These are phyloP conservation scores for Eupithecia exiguata DNA, from an alignment of 2,888 invertebrate genomes.

Conservation along the genomic window DNA sequence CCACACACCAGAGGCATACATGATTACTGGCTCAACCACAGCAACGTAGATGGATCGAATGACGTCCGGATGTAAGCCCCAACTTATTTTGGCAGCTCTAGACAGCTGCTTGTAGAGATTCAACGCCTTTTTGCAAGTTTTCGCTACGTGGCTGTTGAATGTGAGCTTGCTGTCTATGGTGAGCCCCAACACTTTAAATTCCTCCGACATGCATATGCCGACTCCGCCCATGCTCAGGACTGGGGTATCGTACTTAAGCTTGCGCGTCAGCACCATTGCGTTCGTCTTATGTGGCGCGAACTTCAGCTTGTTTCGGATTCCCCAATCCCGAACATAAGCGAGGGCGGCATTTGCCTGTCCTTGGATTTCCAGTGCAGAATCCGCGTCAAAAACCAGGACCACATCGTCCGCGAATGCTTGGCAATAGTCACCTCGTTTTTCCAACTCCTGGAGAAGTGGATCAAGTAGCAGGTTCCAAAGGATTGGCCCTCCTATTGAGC, in stretches of 20 bases:
- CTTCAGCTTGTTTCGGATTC: conserved; percentile 19
- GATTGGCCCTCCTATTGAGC: conserved; percentile 15
- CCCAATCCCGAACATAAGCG: conserved; percentile 23
- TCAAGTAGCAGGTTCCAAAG: conserved; percentile 41
- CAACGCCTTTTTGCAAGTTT: conserved; percentile 17
- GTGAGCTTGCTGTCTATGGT: too few relatives aligned
- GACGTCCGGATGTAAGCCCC: conserved; percentile 14
- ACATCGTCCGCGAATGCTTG: conserved; percentile 38
- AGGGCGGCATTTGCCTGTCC: conserved; percentile 35
- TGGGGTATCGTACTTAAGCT: too few relatives aligned
- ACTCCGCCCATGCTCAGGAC: too few relatives aligned
- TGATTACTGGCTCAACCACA: conserved; percentile 6
- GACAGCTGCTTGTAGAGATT: conserved; percentile 9
- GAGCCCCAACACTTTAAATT: too few relatives aligned
- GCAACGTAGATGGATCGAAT: conserved; percentile 3
- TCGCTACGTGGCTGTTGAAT: neutral
- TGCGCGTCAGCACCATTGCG: too few relatives aligned
- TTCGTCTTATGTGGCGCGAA: too few relatives aligned
- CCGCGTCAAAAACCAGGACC: conserved; percentile 25
- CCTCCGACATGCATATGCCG: too few relatives aligned
- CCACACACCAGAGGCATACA: conserved; percentile 17
- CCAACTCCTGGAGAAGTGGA: conserved; percentile 19
- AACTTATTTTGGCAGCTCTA: neutral
- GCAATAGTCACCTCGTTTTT: conserved; percentile 7
- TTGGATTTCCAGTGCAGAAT: conserved; percentile 24